Evolutionary conservation across 1,140 invertebrate species (phyloP), one percentile per base, ranked within the genome.

Genomic region (Chlorops oryzae): DNA sequence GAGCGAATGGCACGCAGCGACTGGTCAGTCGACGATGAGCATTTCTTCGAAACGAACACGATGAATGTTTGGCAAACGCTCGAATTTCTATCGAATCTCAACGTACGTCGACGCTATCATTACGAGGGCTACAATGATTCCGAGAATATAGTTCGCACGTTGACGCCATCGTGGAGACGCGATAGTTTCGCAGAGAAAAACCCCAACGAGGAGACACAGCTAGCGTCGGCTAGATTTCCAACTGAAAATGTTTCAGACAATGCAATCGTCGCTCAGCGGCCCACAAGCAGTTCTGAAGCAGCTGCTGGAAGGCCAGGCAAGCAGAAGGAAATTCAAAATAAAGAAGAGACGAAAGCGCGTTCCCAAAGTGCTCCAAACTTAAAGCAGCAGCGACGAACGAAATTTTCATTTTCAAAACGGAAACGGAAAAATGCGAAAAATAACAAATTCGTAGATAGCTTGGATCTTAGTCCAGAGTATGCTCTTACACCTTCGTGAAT

Each of bases 11-110:
- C 62, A 57, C 62, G 62, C 54, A 66, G 56, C 52, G 58, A 65
- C 56, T 69, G 66, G 66, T 66, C 66, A 70, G 66, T 70, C 63
- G 66, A 65, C 51, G 58, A 60, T 34, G 62, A 69, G 52, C 59
- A 62, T 44, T 59, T 57, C 54, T 66, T 62, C 62, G 52, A 63
- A 59, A 44, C 65, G 48, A 69, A 66, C 63, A 69, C 59, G 48
- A 70, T 70, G 66, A 70, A 70, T 50, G 67, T 70, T 37, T 70
- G 64, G 67, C 67, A 70, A 43, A 70, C 64, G 15, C 47, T 70
- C 13, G 67, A 70, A 35, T 67, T 64, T 27, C 55, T 70, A 0
- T 67, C 67, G 35, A 55, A 59, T 2, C 17, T 70, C 0, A 70
- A 53, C 42, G 52, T 65, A 3, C 65, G 66, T 9, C 69, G 69